Conservation (phyloP, 2,888 invertebrate genomes). For the Tupiocoris notatus region DNA sequence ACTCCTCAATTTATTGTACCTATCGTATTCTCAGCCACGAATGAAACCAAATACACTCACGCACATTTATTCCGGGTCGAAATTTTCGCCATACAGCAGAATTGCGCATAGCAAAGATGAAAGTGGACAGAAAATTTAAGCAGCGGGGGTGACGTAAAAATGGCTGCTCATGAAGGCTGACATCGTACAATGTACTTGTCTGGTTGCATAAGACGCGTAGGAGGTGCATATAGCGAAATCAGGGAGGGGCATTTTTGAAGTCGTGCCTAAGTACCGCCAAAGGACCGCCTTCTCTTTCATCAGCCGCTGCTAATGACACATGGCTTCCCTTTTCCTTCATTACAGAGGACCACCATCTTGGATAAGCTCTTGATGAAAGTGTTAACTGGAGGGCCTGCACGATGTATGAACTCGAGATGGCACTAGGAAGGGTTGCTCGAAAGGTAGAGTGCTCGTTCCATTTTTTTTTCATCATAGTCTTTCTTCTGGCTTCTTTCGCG, state of each 20-base stretch:
- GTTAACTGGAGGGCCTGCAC: neutral
- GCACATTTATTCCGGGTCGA: no score
- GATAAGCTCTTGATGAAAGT: conserved; percentile 17
- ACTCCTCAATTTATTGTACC: no score
- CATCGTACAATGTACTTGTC: neutral
- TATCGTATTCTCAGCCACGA: no score
- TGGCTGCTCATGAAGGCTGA: neutral
- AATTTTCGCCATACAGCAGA: no score
- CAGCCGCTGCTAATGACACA: conserved; percentile 29
- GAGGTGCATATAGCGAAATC: neutral
- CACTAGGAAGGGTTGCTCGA: neutral
- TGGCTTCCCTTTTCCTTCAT: conserved; percentile 1
- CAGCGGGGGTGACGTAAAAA: neutral
- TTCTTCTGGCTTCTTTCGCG: no score
- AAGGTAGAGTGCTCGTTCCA: neutral
- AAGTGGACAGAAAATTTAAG: neutral
- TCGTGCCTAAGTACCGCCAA: conserved; percentile 17
- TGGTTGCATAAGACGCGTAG: neutral
- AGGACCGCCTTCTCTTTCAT: conserved; percentile 22
- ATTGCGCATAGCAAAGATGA: no score
- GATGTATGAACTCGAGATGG: neutral
- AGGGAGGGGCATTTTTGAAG: neutral
- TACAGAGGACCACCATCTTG: conserved; percentile 19
- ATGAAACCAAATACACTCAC: no score
- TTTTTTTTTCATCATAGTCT: neutral